These are phyloP conservation scores for Leptothorax acervorum DNA, from an alignment of 2,888 invertebrate species.

Conservation along the genomic window DNA sequence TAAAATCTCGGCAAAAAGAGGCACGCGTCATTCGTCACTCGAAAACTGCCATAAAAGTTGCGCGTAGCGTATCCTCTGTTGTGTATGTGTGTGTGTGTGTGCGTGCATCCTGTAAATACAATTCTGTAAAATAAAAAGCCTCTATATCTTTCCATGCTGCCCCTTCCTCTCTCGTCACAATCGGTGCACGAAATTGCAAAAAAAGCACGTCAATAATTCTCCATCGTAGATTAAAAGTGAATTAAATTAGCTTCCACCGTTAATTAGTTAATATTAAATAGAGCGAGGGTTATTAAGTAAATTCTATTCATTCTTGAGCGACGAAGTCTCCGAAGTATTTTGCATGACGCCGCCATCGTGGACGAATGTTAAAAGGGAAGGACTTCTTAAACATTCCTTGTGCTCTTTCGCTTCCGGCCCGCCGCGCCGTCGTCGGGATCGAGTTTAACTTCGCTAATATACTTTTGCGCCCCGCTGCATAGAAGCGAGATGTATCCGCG, in stretches of 20 bases:
- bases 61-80: not conserved
- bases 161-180: not conserved
- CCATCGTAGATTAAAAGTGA: not conserved
- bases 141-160: not conserved
- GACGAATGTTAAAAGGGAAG: conserved; percentile 51
- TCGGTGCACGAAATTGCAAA: not conserved
- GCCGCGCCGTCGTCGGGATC: conserved; percentile 46
- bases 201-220: not conserved
- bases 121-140: not conserved
- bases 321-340: conserved; percentile 44
- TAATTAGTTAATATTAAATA: conserved; percentile 41
- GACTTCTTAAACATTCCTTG: conserved; percentile 54
- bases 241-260: conserved; percentile 15
- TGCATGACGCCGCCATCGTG: conserved; percentile 44
- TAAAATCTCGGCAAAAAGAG: conserved; percentile 41
- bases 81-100: no score
- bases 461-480: conserved; percentile 55
- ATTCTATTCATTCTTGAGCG: conserved; percentile 42
- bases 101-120: conserved; percentile 1
- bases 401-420: conserved; percentile 47
- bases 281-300: conserved; percentile 26
- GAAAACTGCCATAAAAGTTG: conserved; percentile 35
- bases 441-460: conserved; percentile 57
- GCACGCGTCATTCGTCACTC: conserved; percentile 44
- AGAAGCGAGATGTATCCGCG: conserved; percentile 55